A percentile compares a stretch with the other conserved stretches of the same genome.
Conservation (phyloP, 2,888 invertebrate species). For the Amphipoea oculea region DNA sequence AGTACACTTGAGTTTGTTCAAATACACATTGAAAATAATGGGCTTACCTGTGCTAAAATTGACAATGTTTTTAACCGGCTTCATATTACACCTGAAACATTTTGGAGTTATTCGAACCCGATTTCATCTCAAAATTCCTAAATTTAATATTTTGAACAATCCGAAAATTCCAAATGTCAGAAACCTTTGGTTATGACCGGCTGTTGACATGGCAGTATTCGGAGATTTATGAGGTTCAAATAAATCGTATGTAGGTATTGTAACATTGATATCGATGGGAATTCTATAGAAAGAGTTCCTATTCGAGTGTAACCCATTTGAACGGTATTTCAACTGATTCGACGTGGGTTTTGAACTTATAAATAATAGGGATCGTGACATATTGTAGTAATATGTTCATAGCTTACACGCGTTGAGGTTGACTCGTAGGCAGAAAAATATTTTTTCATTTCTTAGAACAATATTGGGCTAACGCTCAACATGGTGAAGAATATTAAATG, state of each 20-base stretch:
- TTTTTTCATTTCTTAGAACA: conserved; percentile 1
- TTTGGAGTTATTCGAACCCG: background rate
- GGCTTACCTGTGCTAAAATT: background rate
- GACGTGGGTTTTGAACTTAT: conserved; percentile 40
- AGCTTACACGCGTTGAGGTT: conserved; percentile 14
- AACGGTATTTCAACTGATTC: conserved; percentile 28
- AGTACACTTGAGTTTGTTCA: background rate
- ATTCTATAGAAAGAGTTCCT: conserved; percentile 52
- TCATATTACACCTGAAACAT: background rate
- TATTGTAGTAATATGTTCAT: conserved; percentile 26
- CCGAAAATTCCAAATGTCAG: conserved; percentile 43
- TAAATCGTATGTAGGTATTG: conserved; percentile 63
- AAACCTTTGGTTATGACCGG: conserved; percentile 53
- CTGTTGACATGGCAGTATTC: conserved; percentile 34
- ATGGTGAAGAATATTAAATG: conserved; percentile 12
- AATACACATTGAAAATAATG: background rate
- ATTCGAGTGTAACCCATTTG: conserved; percentile 38
- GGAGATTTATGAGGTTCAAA: conserved; percentile 58
- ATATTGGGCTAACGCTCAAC: conserved; percentile 1
- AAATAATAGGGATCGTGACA: conserved; percentile 30
- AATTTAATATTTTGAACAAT: conserved; percentile 49
- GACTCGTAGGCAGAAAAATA: background rate
- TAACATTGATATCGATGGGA: conserved; percentile 42
- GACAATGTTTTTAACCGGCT: background rate
- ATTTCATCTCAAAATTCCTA: conserved; percentile 39